A percentile compares a stretch with the other conserved stretches of the same genome.
phyloP scores from a whole-genome alignment of 2,888 invertebrate species.

The Caenorhabditis angaria region DNA sequence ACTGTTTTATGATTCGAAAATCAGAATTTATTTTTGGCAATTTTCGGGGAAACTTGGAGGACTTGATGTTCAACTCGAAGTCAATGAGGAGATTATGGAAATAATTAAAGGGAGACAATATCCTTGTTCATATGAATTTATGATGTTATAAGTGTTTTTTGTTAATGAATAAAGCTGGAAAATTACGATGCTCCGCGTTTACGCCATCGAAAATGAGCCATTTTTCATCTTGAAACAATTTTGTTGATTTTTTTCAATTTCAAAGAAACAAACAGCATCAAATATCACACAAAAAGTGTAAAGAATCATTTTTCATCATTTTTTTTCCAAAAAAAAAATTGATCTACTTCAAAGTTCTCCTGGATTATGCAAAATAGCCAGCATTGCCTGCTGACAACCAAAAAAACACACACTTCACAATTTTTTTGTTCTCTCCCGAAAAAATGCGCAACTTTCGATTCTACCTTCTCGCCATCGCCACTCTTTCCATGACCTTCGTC shows the following conservation, averaged over 20 bases:
- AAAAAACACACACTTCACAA: background rate
- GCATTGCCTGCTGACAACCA: background rate
- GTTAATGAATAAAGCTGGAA: too few species aligned
- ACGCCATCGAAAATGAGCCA: too few species aligned
- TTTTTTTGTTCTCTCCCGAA: background rate
- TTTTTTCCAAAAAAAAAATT: too few species aligned
- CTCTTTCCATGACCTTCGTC: constrained; percentile 43
- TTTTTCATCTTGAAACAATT: too few species aligned
- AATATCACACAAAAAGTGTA: too few species aligned
- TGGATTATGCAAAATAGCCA: background rate
- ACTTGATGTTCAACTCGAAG: background rate
- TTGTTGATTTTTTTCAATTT: too few species aligned
- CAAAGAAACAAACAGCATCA: too few species aligned
- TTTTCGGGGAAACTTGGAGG: background rate
- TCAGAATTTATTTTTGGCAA: background rate
- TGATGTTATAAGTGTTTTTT: too few species aligned
- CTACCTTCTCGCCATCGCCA: constrained; percentile 35
- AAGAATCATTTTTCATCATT: too few species aligned
- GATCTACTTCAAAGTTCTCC: too few species aligned
- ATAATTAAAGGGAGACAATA: background rate
- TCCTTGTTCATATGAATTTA: background rate
- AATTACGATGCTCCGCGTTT: too few species aligned
- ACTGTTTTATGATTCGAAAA: too few species aligned
- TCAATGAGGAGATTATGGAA: background rate
- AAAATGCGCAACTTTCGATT: constrained; percentile 45